These are phyloP conservation scores for Euthynnus affinis DNA, from an alignment of 2,797 vertebrate species.

Conservation along the genomic window DNA sequence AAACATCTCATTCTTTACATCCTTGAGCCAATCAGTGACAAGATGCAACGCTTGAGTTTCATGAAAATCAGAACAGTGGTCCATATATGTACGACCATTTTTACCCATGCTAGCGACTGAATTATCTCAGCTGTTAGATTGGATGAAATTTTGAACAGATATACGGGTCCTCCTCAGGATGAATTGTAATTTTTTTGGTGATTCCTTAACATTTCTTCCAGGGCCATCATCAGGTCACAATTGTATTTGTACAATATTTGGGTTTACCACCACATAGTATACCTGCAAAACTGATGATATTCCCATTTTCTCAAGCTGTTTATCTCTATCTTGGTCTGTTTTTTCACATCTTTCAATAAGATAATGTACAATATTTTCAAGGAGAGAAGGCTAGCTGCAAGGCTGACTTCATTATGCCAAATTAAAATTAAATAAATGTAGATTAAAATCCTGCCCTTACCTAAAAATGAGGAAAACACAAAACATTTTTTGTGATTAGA, in stretches of 20 bases:
- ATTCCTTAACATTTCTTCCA: no score
- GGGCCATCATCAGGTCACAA: no score
- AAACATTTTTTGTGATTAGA: neutral
- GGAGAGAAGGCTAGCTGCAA: neutral
- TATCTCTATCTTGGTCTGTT: neutral
- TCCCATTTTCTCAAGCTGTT: neutral
- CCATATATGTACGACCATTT: neutral
- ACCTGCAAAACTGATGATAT: neutral
- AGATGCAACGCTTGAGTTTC: slow-evolving; percentile 2
- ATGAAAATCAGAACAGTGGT: slow-evolving; percentile 7
- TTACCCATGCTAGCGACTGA: no score
- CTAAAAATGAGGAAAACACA: neutral
- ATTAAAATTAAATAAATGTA: neutral
- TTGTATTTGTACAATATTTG: neutral
- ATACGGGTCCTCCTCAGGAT: no score
- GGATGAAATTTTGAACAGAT: no score
- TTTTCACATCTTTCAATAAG: neutral
- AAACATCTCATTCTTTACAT: slow-evolving; percentile 4
- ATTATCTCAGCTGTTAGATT: no score
- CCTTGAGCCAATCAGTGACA: neutral
- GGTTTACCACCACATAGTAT: neutral
- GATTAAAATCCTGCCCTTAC: neutral
- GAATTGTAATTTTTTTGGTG: no score
- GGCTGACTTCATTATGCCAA: neutral
- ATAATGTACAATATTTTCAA: no score